Evolutionary conservation across 2,797 vertebrate species (phyloP).

Genomic region (Coregonus sp.): DNA sequence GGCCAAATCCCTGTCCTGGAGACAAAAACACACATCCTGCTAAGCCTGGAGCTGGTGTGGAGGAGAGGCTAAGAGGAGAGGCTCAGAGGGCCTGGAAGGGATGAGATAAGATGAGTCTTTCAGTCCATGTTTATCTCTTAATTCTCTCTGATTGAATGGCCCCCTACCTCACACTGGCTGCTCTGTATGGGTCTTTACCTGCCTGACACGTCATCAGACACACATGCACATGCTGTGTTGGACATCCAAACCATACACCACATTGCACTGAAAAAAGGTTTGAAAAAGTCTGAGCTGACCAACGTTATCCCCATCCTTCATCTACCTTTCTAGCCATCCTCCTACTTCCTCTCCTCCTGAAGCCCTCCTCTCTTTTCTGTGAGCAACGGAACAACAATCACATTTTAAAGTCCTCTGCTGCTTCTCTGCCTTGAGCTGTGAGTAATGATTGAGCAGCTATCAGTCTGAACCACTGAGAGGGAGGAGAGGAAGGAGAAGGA

Average conservation of each 20-base stretch:
- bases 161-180: neutral
- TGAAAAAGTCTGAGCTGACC: neutral
- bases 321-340: neutral
- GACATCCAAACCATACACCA: neutral
- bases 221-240: neutral
- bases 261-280: neutral
- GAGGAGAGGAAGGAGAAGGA: too few species aligned
- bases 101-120: neutral
- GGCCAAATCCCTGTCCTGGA: slow-evolving; percentile 35
- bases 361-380: neutral
- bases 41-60: slow-evolving; percentile 11
- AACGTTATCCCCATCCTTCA: neutral
- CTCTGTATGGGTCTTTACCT: slow-evolving; percentile 1
- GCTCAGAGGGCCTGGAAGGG: neutral
- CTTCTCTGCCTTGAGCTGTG: neutral
- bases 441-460: neutral
- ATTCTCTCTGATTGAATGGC: slow-evolving; percentile 59
- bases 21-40: slow-evolving; percentile 5
- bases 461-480: neutral
- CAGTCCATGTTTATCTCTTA: slow-evolving; percentile 31
- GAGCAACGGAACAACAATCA: neutral
- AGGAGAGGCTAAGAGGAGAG: slow-evolving; percentile 15
- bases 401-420: neutral
- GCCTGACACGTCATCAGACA: neutral
- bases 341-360: neutral